Base-by-base conservation (phyloP, 64 coral and sea anemone genomes). In the Trachythela sp. region DNA sequence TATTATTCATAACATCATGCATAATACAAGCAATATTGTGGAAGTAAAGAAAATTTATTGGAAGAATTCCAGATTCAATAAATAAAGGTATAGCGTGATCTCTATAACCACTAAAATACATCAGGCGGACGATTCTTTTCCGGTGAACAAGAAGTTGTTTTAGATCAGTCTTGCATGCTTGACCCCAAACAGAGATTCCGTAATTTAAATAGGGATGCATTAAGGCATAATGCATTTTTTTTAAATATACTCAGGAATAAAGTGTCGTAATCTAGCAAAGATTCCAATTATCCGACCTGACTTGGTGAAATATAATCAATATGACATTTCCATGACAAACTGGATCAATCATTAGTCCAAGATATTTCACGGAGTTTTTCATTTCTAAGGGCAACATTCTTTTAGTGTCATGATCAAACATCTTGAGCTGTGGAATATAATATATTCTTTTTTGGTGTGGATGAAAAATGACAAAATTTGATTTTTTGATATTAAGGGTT, bases 341-440 rank as follows among this genome's bases (percentile, higher is more conserved):
- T 52, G 13, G 13, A 52, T 52, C 49, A 52, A 52, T 52, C 49
- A 52, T 15, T 52, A 52, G 13, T 52, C 49, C 49, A 15, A 52
- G 7, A 20, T 52, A 52, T 52, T 52, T 52, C 13, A 52, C 49
- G 20, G 13, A 52, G 13, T 52, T 20, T 52, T 52, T 52, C 13
- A 15, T 52, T 52, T 52, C 49, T 20, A 52, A 52, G 20, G 13
- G 20, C 13, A 52, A 20, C 13, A 15, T 52, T 52, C 20, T 20
- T 52, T 20, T 20, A 15, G 8, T 52, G 14, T 30, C 49, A 87
- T 87, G 54, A 87, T 87, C 86, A 87, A 87, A 87, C 30, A 87
- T 37, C 59, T 87, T 64, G 86, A 67, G 54, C 48, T 33, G 54
- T 87, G 37, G 2, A 17, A 0, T 3, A 1, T 9, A 87, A 60